Base-by-base conservation (phyloP, 2,113 vertebrate genomes). In the Aspidoscelis tigris region DNA sequence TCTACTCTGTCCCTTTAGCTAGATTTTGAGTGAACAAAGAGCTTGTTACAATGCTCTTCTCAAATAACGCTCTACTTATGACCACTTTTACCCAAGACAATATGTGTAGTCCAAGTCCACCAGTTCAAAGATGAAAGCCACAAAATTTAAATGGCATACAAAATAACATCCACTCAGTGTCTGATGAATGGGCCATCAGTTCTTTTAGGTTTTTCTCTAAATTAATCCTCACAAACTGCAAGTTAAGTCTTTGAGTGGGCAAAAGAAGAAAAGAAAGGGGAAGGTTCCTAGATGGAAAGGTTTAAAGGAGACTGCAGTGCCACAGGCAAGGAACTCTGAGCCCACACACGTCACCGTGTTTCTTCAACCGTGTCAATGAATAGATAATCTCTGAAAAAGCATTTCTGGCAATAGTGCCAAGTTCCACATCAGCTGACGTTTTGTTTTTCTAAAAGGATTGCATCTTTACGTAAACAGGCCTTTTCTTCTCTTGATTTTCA, bases 201-300 rank as follows among this genome's bases (percentile, higher is more conserved):
- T 85, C 68, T 78, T 24, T 86, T 88, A 87, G 81, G 24, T 44
- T 65, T 24, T 47, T 75, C 44, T 65, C 81, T 73, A 73, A 75
- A 33, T 75, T 82, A 75, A 44, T 75, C 43, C 47, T 41, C 43
- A 50, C 33, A 66, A 44, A 43, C 26, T 16, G 78, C n/a, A 77
- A 84, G 80, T 79, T 33, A 83, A 66, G 71, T 75, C 58, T 90
- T 78, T 83, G 64, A 91, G 86, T 72, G 47, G 65, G 39, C 80
- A 50, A 80, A 7, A 58, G 33, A 84, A 83, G 39, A 66, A 6
- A 50, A 53, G 81, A 61, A 74, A 81, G 88, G 53, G 1, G 1
- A 78, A 84, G 87, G 53, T 83, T 88, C 74, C 82, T 24, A 55
- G 76, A 4, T 7, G 24, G 83, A 83, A 74, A 86, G n/a, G n/a